Evolutionary conservation across 2,888 invertebrate genomes (phyloP), one percentile per base, ranked within the genome.

Genomic region (Caenorhabditis becei): DNA sequence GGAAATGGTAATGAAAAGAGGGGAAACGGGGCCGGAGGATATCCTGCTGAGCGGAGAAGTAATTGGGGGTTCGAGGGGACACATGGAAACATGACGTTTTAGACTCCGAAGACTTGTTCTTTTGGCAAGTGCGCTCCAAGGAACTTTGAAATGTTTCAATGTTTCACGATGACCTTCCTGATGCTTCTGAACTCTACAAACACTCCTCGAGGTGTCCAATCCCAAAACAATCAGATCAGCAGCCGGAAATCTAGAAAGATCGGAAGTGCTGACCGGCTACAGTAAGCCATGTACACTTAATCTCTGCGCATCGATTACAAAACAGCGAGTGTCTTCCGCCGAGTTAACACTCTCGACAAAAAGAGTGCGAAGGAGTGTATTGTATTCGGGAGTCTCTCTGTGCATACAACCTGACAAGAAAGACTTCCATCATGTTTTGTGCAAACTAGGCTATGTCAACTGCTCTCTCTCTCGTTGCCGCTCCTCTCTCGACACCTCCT

Each of bases 381-480:
- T 74, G 72, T 74, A 74, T 74, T 74, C 65, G 37, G 23, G 37
- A 41, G 56, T 16, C 28, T 18, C 18, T 61, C 35, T 70, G 32
- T 62, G 54, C 62, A 71, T 61, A 72, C 65, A 63, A 41, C 47
- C 65, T 44, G 65, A 74, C 63, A 61, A 71, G 37, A 56, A 28
- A 67, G 72, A 72, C 35, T 70, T n/a, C 70, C 56, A 72, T 72
- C 72, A 72, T 72, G 72, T 72, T 72, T 72, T 74, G 74, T 74
- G 74, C 74, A 74, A 74, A 74, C 74, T 74, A 74, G 65, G 65
- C 74, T 74, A 74, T 74, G 74, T 74, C 74, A 74, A 74, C 59
- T 37, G 16, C 71, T 63, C 62, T 8, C 49, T 37, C 26, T 32
- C 28, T 54, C 51, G 32, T 16, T 32, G 28, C 8, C 24, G 20